These are phyloP conservation scores for Linyphia triangularis DNA, from an alignment of 2,888 invertebrate species.

Conservation along the genomic window DNA sequence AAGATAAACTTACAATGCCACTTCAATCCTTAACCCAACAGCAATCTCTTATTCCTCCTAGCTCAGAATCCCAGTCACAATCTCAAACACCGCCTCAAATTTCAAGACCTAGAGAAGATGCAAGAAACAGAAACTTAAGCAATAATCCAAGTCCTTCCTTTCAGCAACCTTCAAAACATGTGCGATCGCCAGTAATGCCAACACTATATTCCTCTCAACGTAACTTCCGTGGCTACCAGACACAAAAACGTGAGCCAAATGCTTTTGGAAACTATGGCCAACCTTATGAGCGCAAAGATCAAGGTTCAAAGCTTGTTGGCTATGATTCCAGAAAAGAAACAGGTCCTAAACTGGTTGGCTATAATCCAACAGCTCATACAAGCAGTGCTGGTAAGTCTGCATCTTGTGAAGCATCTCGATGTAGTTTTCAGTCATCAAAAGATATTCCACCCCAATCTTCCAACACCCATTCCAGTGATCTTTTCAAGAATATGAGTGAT, in stretches of 20 bases:
- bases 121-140: conserved; percentile 5
- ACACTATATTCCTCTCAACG: conserved; percentile 35
- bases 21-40: conserved; percentile 23
- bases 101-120: background rate
- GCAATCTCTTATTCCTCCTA: conserved; percentile 33
- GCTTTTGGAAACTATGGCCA: conserved; percentile 32
- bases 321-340: conserved; percentile 1
- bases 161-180: conserved; percentile 27
- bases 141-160: conserved; percentile 5
- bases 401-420: background rate
- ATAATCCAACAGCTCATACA: background rate
- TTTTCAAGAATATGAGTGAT: conserved; percentile 37
- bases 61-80: background rate
- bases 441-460: background rate
- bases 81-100: background rate
- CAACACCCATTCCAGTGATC: background rate
- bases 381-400: background rate
- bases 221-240: conserved; percentile 39
- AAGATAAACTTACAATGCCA: conserved; percentile 46
- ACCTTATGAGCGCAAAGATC: conserved; percentile 34
- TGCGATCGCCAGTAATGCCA: conserved; percentile 25
- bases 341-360: background rate
- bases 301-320: conserved; percentile 3
- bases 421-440: background rate
- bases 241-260: conserved; percentile 13